Conservation (phyloP, 2,888 invertebrate genomes). For the Serripes groenlandicus region DNA sequence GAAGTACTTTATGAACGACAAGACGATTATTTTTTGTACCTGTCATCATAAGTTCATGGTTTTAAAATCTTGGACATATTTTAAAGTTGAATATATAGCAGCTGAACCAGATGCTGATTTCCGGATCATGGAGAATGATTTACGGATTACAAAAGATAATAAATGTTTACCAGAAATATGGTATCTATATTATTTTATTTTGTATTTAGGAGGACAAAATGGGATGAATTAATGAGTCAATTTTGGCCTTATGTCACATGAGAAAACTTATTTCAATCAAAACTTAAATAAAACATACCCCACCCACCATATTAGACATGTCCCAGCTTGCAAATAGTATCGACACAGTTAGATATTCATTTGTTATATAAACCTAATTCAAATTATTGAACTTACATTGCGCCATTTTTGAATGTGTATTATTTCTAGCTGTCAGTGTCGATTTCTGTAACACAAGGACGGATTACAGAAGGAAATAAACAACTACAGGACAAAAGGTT, state of each 20-base stretch:
- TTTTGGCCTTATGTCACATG: not conserved
- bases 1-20: too few species aligned
- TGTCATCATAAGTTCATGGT: too few species aligned
- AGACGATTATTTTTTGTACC: too few species aligned
- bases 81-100: too few species aligned
- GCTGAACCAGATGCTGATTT: not conserved
- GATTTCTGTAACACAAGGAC: not conserved
- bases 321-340: not conserved
- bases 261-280: not conserved
- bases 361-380: not conserved
- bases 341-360: not conserved
- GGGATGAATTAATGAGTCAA: not conserved
- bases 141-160: not conserved
- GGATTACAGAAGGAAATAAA: not conserved
- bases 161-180: not conserved
- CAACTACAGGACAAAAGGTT: not conserved
- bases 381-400: conserved; percentile 11
- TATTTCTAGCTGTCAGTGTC: not conserved
- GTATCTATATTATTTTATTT: not conserved
- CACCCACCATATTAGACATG: not conserved
- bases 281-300: not conserved
- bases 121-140: not conserved
- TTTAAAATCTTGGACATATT: too few species aligned
- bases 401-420: not conserved
- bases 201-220: not conserved